Evolutionary conservation across 1,140 invertebrate genomes (phyloP), one percentile per base, ranked within the genome.

Genomic region (Spodoptera frugiperda): DNA sequence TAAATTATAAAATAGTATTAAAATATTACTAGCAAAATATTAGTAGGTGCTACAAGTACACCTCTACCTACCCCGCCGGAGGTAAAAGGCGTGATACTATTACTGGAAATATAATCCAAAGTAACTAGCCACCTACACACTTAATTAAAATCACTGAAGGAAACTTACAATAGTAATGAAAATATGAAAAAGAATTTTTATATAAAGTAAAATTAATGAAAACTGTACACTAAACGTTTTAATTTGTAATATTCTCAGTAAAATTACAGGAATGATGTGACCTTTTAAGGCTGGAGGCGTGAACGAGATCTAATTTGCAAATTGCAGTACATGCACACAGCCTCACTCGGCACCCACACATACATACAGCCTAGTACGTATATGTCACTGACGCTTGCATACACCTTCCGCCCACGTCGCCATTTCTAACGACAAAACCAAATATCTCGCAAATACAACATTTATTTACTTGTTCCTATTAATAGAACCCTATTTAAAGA

Each of bases 221-320:
- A 39, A 39, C 33, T 39, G 6, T 39, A 39, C 9, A 11, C 21
- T 12, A 9, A 11, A 57, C 53, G 53, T 71, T 71, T 71, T 15
- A 19, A 21, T 71, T 39, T 25, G 44, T 51, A 12, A 1, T 46
- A 53, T 53, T 68, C 8, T 53, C 8, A 68, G 15, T 33, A 4
- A 67, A 51, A 3, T 33, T 30, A n/a, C 33, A 57, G 6, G 10
- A 67, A n/a, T 21, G 17, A 68, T 19, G 25, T 53, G 65, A 68
- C 48, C 48, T 68, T 68, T 68, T 10, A 51, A 25, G 1, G 25
- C 19, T 33, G 68, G 54, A 55, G 53, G 53, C 68, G 51, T 55
- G 9, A 49, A 49, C 44, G 63, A 67, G 17, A 48, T 48, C 44
- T 67, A 67, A 67, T 67, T 48, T 67, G 44, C 17, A 67, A 48